A percentile compares a stretch with the other conserved stretches of the same genome.
phyloP scores from a whole-genome alignment of 2,797 vertebrate species.

The Avahi laniger region DNA sequence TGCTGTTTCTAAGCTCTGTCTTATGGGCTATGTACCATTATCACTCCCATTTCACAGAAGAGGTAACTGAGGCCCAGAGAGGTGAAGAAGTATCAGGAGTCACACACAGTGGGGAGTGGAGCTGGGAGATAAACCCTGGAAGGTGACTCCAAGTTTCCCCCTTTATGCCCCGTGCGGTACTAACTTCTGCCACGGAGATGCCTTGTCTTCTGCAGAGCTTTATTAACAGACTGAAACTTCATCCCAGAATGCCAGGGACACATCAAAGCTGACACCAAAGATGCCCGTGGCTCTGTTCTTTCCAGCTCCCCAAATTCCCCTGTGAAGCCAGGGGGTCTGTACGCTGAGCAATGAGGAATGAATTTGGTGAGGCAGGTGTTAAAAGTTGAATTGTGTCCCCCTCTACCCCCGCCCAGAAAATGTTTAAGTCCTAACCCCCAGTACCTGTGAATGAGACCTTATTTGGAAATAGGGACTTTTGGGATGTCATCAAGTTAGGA shows the following conservation, averaged over 20 bases:
- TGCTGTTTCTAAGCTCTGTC: background rate
- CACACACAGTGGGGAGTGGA: background rate
- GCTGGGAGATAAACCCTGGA: background rate
- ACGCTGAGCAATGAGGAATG: background rate
- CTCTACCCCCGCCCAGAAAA: too few relatives aligned
- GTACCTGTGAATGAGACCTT: background rate
- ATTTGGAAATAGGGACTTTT: slow-evolving; percentile 46
- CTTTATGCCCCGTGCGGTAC: fast-evolving
- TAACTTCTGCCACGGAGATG: background rate
- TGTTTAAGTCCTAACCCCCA: background rate
- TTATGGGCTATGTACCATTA: background rate
- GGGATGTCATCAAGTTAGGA: slow-evolving; percentile 4
- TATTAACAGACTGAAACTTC: background rate
- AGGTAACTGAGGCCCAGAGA: background rate
- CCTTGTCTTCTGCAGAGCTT: background rate
- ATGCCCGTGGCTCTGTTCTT: background rate
- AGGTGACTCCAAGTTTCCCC: background rate
- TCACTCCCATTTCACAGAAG: background rate
- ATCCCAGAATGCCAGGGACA: background rate
- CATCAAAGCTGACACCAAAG: background rate
- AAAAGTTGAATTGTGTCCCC: background rate
- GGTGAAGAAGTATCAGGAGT: background rate
- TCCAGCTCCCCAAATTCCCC: background rate
- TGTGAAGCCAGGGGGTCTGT: background rate
- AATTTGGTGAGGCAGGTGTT: background rate